phyloP scores from a whole-genome alignment of 2,888 invertebrate genomes.

The Copidosoma aretas region DNA sequence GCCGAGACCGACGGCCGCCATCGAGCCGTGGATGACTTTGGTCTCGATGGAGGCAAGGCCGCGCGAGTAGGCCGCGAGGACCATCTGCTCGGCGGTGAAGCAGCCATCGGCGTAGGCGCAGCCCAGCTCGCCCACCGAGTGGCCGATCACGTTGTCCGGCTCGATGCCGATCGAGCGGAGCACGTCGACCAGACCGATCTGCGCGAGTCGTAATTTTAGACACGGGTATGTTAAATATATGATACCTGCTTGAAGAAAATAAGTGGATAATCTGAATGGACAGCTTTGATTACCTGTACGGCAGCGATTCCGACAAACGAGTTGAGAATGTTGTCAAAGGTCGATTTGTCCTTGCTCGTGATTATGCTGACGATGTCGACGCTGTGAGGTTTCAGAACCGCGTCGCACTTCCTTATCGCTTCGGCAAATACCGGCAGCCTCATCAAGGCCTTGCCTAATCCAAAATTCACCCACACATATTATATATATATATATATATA shows the following conservation, averaged over 20 bases:
- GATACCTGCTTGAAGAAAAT: no score
- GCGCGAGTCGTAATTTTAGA: no score
- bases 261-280: no score
- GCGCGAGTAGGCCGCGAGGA: conserved; percentile 54
- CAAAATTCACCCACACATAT: no score
- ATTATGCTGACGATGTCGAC: conserved; percentile 71
- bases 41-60: conserved; percentile 55
- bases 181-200: conserved; percentile 73
- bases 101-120: conserved; percentile 96
- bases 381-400: conserved; percentile 67
- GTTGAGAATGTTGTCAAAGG: conserved; percentile 72
- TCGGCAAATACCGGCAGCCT: conserved; percentile 71
- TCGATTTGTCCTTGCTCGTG: conserved; percentile 66
- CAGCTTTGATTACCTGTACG: conserved; percentile 63
- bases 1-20: conserved; percentile 85
- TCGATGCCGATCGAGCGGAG: conserved; percentile 68
- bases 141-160: conserved; percentile 81
- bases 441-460: conserved; percentile 70
- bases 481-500: no score
- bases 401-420: conserved; percentile 69
- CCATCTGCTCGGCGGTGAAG: conserved; percentile 68
- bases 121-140: conserved; percentile 93
- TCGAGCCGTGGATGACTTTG: conserved; percentile 72
- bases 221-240: no score
- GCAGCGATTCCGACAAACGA: conserved; percentile 80